Conservation (phyloP, 2,888 invertebrate species). For the Nomada fucata region DNA sequence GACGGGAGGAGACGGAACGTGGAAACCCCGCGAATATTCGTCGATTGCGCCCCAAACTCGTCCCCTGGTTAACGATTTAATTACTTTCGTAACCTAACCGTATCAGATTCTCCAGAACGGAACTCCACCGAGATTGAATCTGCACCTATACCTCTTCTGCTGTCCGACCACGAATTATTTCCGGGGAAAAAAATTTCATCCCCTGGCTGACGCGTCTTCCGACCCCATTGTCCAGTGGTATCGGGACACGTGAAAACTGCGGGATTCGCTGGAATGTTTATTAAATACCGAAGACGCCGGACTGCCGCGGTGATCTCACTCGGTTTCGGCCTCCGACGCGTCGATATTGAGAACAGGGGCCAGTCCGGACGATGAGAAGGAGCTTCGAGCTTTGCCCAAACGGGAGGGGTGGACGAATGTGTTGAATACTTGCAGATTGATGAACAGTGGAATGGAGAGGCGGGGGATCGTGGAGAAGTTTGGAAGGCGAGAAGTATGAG, state of each 20-base stretch:
- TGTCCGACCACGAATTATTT: constrained; percentile 15
- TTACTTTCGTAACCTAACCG: constrained; percentile 77
- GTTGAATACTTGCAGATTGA: constrained; percentile 45
- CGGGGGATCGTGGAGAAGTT: not conserved
- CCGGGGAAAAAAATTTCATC: constrained; percentile 23
- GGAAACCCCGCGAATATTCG: constrained; percentile 52
- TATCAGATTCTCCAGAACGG: constrained; percentile 21
- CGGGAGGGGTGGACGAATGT: constrained; percentile 45
- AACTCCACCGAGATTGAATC: constrained; percentile 22
- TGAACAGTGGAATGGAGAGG: constrained; percentile 4
- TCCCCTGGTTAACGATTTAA: constrained; percentile 77
- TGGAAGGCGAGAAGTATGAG: not conserved
- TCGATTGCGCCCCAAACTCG: constrained; percentile 59
- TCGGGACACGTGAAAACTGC: constrained; percentile 59
- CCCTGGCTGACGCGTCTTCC: constrained; percentile 2
- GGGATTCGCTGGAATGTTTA: constrained; percentile 71
- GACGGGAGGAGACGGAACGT: constrained; percentile 23
- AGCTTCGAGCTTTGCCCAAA: constrained; percentile 37
- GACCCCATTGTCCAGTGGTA: constrained; percentile 28
- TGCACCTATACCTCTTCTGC: not conserved
- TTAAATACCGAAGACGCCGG: constrained; percentile 71
- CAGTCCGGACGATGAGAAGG: not conserved
- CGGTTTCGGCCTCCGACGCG: constrained; percentile 41
- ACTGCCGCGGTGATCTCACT: constrained; percentile 21
- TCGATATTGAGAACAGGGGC: constrained; percentile 59